Conservation (phyloP, 2,888 invertebrate species). For the Pollenia amentaria region DNA sequence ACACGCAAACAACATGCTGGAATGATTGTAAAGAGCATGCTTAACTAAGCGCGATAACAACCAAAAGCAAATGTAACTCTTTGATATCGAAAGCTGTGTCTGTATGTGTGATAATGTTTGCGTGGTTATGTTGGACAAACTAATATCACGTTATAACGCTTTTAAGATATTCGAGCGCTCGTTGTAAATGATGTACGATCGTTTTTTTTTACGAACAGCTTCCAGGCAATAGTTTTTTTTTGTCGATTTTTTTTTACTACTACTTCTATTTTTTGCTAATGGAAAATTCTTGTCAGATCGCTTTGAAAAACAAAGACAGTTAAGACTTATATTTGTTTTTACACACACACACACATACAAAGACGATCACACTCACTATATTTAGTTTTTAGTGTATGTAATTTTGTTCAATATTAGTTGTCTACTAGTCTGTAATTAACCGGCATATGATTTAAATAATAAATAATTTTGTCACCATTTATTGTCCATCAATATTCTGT, state of each 20-base stretch:
- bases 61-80: slow-evolving; percentile 34
- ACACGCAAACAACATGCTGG: slow-evolving; percentile 65
- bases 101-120: slow-evolving; percentile 39
- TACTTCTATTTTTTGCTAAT: slow-evolving; percentile 59
- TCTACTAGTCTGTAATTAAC: slow-evolving; percentile 36
- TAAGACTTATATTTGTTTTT: slow-evolving; percentile 60
- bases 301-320: slow-evolving; percentile 64
- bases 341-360: neutral
- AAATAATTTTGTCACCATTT: slow-evolving; percentile 71
- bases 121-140: slow-evolving; percentile 53
- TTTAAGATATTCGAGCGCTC: slow-evolving; percentile 51
- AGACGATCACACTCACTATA: neutral
- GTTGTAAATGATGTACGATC: slow-evolving; percentile 25
- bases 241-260: neutral
- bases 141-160: slow-evolving; percentile 56
- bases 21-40: slow-evolving; percentile 63
- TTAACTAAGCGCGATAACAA: slow-evolving; percentile 69
- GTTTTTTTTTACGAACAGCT: slow-evolving; percentile 45
- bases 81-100: slow-evolving; percentile 5
- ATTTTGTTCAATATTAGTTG: neutral
- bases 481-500: slow-evolving; percentile 41
- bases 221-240: slow-evolving; percentile 57
- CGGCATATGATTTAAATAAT: slow-evolving; percentile 57
- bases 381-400: neutral
- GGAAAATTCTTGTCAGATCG: slow-evolving; percentile 72